A percentile compares a stretch with the other conserved stretches of the same genome.
Conservation (phyloP, 2,888 invertebrate genomes). For the Octonoba sinensis region DNA sequence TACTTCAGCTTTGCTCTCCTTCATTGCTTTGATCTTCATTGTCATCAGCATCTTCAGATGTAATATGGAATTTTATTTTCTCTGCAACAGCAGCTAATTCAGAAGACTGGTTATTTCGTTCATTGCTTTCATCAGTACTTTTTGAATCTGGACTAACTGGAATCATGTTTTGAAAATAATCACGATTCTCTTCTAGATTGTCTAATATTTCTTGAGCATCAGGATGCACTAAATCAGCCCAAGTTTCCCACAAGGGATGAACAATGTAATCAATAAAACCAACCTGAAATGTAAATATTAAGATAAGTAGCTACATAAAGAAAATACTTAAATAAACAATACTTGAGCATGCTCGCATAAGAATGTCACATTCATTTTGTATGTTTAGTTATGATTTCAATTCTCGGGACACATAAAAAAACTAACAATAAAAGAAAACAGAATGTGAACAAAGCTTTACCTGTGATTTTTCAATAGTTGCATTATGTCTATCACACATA, state of each 20-base stretch:
- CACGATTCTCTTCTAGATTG: conserved; percentile 97
- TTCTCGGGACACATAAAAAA: too few relatives aligned
- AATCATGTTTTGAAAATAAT: conserved; percentile 95
- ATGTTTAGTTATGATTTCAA: too few relatives aligned
- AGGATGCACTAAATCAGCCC: conserved; percentile 99
- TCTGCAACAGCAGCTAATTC: conserved; percentile 63
- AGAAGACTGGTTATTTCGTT: conserved; percentile 69
- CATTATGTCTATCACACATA: conserved; percentile 98
- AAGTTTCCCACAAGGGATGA: conserved; percentile 99
- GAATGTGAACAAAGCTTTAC: conserved; percentile 69
- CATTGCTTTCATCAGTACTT: conserved; percentile 73
- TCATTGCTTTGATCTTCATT: conserved; percentile 31
- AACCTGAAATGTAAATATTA: conserved; percentile 50
- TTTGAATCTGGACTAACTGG: conserved; percentile 83
- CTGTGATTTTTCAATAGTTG: conserved; percentile 98
- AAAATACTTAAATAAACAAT: neutral
- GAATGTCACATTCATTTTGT: too few relatives aligned
- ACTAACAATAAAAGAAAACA: too few relatives aligned
- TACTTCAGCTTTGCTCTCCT: conserved; percentile 23
- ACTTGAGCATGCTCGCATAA: neutral
- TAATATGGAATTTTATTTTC: conserved; percentile 75
- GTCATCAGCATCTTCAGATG: conserved; percentile 85
- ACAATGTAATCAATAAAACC: conserved; percentile 88
- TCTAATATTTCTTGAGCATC: conserved; percentile 98
- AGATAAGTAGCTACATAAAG: neutral